Conservation (phyloP, 2,888 invertebrate genomes). For the Lasioglossum vierecki region DNA sequence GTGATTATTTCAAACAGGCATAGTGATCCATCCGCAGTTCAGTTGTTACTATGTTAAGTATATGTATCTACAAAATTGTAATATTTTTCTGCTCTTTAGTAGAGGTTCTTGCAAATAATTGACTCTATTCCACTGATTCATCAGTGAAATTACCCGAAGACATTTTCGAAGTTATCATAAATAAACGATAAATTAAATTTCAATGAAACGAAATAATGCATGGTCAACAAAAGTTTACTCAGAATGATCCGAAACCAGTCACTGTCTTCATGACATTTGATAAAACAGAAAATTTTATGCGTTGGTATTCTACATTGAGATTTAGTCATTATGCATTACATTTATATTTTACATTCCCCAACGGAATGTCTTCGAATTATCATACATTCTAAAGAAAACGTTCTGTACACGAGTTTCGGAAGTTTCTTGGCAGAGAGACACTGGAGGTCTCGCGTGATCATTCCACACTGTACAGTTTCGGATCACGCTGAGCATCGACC, state of each 20-base stretch:
- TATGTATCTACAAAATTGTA: not conserved
- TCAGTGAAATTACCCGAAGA: not conserved
- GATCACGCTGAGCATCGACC: slow-evolving; percentile 10
- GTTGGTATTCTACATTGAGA: no score
- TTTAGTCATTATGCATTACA: not conserved
- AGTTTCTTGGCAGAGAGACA: not conserved
- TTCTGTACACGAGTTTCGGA: not conserved
- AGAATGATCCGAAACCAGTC: not conserved
- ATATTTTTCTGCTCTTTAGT: not conserved
- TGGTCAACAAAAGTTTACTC: not conserved
- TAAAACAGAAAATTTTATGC: no score
- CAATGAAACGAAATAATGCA: not conserved
- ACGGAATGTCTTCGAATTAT: not conserved
- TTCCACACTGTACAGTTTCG: not conserved
- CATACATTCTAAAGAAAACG: not conserved
- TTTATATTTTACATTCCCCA: not conserved
- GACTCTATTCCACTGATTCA: not conserved
- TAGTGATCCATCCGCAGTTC: not conserved
- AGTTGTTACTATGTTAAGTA: not conserved
- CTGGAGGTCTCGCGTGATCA: not conserved
- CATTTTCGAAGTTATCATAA: not conserved
- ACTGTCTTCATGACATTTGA: not conserved
- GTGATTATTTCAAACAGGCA: no score
- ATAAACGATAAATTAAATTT: not conserved
- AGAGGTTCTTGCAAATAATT: not conserved